phyloP scores from a whole-genome alignment of 1,140 invertebrate genomes.

The Theocolax elegans region DNA sequence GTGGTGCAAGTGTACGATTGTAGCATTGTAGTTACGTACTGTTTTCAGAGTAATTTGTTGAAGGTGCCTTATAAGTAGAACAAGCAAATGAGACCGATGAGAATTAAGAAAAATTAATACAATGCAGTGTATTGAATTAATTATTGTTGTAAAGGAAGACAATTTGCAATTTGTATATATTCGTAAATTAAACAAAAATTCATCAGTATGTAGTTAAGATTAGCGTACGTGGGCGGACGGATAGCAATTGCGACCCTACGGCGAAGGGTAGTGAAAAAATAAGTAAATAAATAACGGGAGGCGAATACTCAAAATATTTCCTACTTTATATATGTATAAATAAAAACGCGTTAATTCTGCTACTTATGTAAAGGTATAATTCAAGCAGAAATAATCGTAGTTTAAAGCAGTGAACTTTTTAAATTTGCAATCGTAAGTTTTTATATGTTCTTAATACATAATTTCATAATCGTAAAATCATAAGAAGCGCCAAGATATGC shows the following conservation, averaged over 20 bases:
- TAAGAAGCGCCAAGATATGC: slow-evolving; percentile 37
- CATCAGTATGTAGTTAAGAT: slow-evolving; percentile 40
- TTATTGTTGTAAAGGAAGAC: slow-evolving; percentile 52
- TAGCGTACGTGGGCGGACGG: slow-evolving; percentile 23
- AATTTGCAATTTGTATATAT: slow-evolving; percentile 60
- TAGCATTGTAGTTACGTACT: slow-evolving; percentile 43
- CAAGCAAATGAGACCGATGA: slow-evolving; percentile 48
- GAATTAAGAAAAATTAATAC: slow-evolving; percentile 49
- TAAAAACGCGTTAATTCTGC: slow-evolving; percentile 52
- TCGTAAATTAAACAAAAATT: slow-evolving; percentile 31
- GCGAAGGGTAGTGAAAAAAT: slow-evolving; percentile 29
- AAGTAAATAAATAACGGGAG: slow-evolving; percentile 46
- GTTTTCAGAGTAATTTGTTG: slow-evolving; percentile 63
- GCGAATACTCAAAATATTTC: slow-evolving; percentile 64
- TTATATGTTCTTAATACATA: slow-evolving; percentile 64
- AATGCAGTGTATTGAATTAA: slow-evolving; percentile 45
- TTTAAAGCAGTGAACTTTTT: slow-evolving; percentile 40
- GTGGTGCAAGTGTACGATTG: slow-evolving; percentile 20
- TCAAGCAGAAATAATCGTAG: slow-evolving; percentile 36
- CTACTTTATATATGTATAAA: slow-evolving; percentile 61
- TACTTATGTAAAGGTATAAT: slow-evolving; percentile 50
- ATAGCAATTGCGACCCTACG: slow-evolving; percentile 33
- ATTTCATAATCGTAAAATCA: slow-evolving; percentile 53
- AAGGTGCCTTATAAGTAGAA: slow-evolving; percentile 67
- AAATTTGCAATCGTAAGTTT: slow-evolving; percentile 60